Evolutionary conservation across 2,113 vertebrate species (phyloP).

Genomic region (Natator depressus): DNA sequence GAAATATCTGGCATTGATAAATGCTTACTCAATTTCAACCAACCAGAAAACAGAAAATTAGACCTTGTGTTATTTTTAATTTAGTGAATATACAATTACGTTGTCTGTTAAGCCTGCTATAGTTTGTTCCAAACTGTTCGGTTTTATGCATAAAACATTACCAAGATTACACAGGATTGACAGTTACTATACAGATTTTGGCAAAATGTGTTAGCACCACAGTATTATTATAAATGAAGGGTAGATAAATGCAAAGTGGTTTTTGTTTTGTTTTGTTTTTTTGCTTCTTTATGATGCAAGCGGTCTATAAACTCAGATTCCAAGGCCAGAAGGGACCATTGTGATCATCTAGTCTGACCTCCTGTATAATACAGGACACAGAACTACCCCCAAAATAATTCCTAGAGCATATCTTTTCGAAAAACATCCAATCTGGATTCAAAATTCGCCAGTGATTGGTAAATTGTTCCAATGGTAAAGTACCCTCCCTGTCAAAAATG

Average conservation of each 20-base stretch:
- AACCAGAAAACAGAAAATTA: not conserved
- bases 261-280: too few relatives aligned
- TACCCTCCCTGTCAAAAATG: too few relatives aligned
- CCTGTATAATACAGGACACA: too few relatives aligned
- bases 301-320: too few relatives aligned
- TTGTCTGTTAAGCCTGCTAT: rapidly evolving
- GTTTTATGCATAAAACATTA: not conserved
- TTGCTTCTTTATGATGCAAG: too few relatives aligned
- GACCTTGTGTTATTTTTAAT: not conserved
- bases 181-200: not conserved
- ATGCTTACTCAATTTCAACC: not conserved
- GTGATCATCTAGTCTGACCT: too few relatives aligned
- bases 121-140: not conserved
- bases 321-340: too few relatives aligned
- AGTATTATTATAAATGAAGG: not conserved
- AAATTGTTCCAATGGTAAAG: too few relatives aligned
- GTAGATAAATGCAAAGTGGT: not conserved
- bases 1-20: not conserved
- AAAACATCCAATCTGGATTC: too few relatives aligned
- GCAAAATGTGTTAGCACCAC: not conserved
- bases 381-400: too few relatives aligned
- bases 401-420: too few relatives aligned
- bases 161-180: rapidly evolving
- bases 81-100: not conserved
- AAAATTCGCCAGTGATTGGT: too few relatives aligned